These are phyloP conservation scores for Microctenopoma stevenorrisi DNA, from an alignment of 2,797 vertebrate genomes.

Conservation along the genomic window DNA sequence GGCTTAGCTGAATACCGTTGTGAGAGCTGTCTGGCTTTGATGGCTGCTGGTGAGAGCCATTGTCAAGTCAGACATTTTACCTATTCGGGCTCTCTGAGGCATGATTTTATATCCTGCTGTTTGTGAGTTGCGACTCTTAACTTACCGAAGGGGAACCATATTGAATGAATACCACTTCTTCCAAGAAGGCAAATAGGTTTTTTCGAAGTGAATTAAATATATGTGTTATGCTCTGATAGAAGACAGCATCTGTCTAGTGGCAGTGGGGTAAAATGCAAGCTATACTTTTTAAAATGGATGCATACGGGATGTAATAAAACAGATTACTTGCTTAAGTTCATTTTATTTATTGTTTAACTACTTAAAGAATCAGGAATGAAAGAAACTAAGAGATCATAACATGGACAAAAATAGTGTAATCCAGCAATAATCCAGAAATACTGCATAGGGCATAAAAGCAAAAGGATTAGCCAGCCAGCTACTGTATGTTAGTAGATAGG, in stretches of 20 bases:
- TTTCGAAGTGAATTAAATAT: conserved; percentile 44
- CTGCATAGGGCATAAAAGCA: background rate
- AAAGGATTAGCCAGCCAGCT: conserved; percentile 12
- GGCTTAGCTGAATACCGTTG: conserved; percentile 49
- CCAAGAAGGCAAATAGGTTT: conserved; percentile 34
- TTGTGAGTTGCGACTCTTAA: conserved; percentile 60
- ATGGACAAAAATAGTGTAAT: conserved; percentile 12
- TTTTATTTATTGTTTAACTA: conserved; percentile 4
- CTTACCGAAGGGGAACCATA: conserved; percentile 50
- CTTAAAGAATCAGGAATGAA: conserved; percentile 14
- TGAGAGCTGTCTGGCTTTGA: conserved; percentile 60
- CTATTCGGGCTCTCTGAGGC: conserved; percentile 50
- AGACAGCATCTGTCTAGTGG: conserved; percentile 34
- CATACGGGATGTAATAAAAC: background rate
- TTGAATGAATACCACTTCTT: conserved; percentile 55
- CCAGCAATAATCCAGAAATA: conserved; percentile 23
- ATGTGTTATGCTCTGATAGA: conserved; percentile 21
- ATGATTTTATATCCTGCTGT: conserved; percentile 56
- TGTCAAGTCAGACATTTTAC: conserved; percentile 57
- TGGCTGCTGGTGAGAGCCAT: conserved; percentile 47
- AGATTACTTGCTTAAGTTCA: background rate
- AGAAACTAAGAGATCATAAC: background rate
- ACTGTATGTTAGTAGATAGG: conserved; percentile 1
- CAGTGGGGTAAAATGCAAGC: background rate
- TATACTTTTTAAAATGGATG: conserved; percentile 18